Evolutionary conservation across 2,888 invertebrate species (phyloP).

Genomic region (Lydus trimaculatus): DNA sequence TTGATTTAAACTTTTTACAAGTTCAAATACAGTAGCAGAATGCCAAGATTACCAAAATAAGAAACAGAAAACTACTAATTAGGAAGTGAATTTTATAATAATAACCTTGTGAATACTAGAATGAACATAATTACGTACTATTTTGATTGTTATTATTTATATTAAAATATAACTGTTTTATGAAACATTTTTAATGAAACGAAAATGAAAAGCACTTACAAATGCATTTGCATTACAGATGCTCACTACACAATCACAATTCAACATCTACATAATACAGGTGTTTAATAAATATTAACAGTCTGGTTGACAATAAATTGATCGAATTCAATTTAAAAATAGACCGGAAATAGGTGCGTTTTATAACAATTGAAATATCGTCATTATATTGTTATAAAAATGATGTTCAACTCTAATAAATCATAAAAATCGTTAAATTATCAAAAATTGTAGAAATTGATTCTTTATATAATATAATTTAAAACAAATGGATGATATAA

Average conservation of each 20-base stretch:
- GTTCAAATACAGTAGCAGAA: not conserved
- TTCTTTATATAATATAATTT: not conserved
- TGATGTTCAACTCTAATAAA: slow-evolving; percentile 3
- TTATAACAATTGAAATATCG: not conserved
- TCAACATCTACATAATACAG: not conserved
- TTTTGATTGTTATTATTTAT: not conserved
- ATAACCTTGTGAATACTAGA: not conserved
- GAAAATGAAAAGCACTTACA: not conserved
- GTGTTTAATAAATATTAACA: not conserved
- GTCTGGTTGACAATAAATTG: not conserved
- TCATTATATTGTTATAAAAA: not conserved
- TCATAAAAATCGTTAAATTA: too few relatives aligned
- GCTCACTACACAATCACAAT: not conserved
- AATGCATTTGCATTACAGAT: not conserved
- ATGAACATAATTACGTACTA: not conserved
- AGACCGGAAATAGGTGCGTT: slow-evolving; percentile 28
- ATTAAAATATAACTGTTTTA: not conserved
- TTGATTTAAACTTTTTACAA: not conserved
- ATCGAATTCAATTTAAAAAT: slow-evolving; percentile 10
- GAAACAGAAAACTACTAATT: not conserved
- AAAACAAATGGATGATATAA: not conserved
- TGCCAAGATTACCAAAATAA: not conserved
- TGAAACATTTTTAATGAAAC: not conserved
- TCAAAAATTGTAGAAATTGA: not conserved
- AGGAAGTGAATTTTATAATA: not conserved